Conservation (phyloP, 2,888 invertebrate genomes). For the Acrocyrtus sp. region DNA sequence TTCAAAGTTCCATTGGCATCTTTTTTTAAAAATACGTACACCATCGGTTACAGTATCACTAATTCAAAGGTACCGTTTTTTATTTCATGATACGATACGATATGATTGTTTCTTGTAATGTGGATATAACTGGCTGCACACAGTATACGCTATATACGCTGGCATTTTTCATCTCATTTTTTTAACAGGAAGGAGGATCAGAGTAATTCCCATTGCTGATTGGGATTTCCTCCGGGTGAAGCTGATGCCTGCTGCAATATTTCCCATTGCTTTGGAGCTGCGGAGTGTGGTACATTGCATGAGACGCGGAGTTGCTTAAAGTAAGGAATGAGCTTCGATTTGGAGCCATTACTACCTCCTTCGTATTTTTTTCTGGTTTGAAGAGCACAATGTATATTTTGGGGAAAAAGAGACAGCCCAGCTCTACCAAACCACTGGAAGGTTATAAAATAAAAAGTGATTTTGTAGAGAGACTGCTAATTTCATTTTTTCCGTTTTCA, state of each 20-base stretch:
- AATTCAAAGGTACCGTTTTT: too few relatives aligned
- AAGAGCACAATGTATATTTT: constrained; percentile 71
- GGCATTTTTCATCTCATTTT: too few relatives aligned
- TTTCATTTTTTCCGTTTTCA: neutral
- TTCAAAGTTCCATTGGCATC: too few relatives aligned
- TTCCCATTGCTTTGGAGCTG: constrained; percentile 38
- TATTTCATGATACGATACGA: too few relatives aligned
- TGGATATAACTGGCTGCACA: too few relatives aligned
- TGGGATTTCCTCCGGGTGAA: constrained; percentile 56
- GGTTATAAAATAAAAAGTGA: neutral
- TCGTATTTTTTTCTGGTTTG: constrained; percentile 72
- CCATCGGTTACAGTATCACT: too few relatives aligned
- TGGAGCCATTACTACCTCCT: constrained; percentile 70
- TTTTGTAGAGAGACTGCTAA: too few relatives aligned
- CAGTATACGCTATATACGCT: too few relatives aligned
- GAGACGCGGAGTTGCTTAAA: constrained; percentile 50
- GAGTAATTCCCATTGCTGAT: constrained; percentile 46
- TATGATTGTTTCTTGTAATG: too few relatives aligned
- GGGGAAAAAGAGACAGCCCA: constrained; percentile 70
- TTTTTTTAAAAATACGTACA: too few relatives aligned
- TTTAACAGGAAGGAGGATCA: constrained; percentile 44
- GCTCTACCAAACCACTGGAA: constrained; percentile 69
- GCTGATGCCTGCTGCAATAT: constrained; percentile 27
- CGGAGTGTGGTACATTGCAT: constrained; percentile 33
- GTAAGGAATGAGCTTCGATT: constrained; percentile 65